Evolutionary conservation across 2,113 vertebrate genomes (phyloP).

Genomic region (Pundamilia nyererei): DNA sequence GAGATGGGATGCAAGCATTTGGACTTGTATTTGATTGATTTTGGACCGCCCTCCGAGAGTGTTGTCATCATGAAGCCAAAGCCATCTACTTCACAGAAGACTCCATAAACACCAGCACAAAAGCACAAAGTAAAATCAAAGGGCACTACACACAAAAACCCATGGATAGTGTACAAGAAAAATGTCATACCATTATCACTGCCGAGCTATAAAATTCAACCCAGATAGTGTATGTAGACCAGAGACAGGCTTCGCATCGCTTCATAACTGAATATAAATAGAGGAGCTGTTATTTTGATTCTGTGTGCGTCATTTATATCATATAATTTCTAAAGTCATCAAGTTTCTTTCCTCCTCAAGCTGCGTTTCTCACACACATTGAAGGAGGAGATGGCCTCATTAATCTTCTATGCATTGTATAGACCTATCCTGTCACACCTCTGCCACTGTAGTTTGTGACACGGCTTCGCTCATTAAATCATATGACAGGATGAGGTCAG

Average conservation of each 20-base stretch:
- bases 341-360: constrained; percentile 12
- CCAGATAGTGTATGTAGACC: not conserved
- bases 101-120: not conserved
- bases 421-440: constrained; percentile 34
- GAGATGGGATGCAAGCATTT: constrained; percentile 48
- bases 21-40: constrained; percentile 62
- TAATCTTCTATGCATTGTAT: constrained; percentile 61
- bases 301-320: constrained; percentile 30
- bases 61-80: constrained; percentile 55
- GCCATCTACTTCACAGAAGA: constrained; percentile 11
- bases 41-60: constrained; percentile 38
- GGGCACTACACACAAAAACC: constrained; percentile 10
- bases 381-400: constrained; percentile 57
- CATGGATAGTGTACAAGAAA: not conserved
- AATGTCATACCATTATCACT: constrained; percentile 32
- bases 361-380: not conserved
- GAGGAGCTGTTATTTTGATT: constrained; percentile 21
- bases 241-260: not conserved
- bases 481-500: constrained; percentile 69
- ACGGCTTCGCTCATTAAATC: constrained; percentile 60
- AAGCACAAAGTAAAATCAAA: constrained; percentile 14
- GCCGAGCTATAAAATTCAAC: constrained; percentile 6
- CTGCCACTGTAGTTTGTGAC: constrained; percentile 56
- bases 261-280: constrained; percentile 5
- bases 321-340: constrained; percentile 27